A percentile compares a stretch with the other conserved stretches of the same genome.
These are phyloP conservation scores for Brachionus rotundiformis DNA, from an alignment of 1,140 invertebrate genomes.

Conservation along the genomic window DNA sequence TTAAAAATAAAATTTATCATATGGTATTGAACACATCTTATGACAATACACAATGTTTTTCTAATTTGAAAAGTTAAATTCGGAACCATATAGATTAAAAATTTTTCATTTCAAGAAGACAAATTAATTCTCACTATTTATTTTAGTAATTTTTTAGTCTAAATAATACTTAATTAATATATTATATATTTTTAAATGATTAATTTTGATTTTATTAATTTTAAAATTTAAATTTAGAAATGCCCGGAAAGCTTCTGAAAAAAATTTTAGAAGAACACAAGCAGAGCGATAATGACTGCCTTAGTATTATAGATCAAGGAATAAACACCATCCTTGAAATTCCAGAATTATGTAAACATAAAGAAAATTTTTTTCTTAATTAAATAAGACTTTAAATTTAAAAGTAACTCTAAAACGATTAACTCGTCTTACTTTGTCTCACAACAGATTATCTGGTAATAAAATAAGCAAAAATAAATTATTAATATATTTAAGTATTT, in stretches of 20 bases:
- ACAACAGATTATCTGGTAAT: neutral
- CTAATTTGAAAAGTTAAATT: too few relatives aligned
- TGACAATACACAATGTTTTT: too few relatives aligned
- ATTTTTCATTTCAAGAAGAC: too few relatives aligned
- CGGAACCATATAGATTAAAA: too few relatives aligned
- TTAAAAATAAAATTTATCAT: too few relatives aligned
- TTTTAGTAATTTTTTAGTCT: too few relatives aligned
- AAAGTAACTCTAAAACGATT: constrained; percentile 4
- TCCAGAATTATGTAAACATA: constrained; percentile 28
- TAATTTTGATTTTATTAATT: too few relatives aligned
- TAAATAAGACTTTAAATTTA: too few relatives aligned
- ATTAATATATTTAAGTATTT: neutral
- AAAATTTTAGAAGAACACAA: constrained; percentile 23
- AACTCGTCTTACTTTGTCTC: constrained; percentile 5
- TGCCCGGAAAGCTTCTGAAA: constrained; percentile 38
- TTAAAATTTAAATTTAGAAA: neutral
- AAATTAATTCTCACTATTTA: too few relatives aligned
- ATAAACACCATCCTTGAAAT: neutral
- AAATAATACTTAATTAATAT: too few relatives aligned
- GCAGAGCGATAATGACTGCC: neutral
- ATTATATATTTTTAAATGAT: too few relatives aligned
- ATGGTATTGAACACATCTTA: too few relatives aligned
- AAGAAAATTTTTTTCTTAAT: neutral
- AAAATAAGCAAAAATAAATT: neutral
- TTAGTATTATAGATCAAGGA: neutral